Base-by-base conservation (phyloP, 2,888 invertebrate species). In the Amiota communis region DNA sequence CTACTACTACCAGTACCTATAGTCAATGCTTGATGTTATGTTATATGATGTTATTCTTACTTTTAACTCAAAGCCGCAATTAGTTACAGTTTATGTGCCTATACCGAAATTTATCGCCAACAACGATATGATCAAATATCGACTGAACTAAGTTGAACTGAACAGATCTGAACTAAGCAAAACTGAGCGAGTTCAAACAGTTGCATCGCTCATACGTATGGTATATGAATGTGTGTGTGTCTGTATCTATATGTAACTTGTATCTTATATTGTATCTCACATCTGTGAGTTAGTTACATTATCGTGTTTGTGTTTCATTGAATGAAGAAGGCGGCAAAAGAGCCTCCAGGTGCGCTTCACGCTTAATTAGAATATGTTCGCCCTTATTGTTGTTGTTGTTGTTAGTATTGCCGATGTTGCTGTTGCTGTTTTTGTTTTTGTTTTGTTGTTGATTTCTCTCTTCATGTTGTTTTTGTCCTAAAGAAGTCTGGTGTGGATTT, bases 281-380 rank as follows among this genome's bases (percentile, higher is more conserved):
- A 71, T 59, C 61, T 69, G 64, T 70, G 53, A 72, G 63, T 8
- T 63, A 67, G 72, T 73, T 72, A 36, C 36, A 36, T 36, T 36
- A 36, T 36, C 53, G 61, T 75, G 53, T 72, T 71, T 65, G 49
- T 70, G 74, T 68, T 70, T 20, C 59, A 71, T 71, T 72, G 71
- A 74, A 17, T 73, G 75, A 77, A 82, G 82, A 77, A 82, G 82
- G 81, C 80, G 81, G 86, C 83, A 79, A 83, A 79, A 82, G 74
- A 76, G 89, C 88, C 89, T 87, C 89, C 88, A 88, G 88, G 88
- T 89, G 89, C 87, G 88, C 88, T 88, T 88, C 89, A 89, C 86
- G 88, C 84, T 88, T 84, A 84, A 88, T 88, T 85, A 87, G 86
- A 88, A 87, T 87, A 82, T 78, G 77, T 71, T 72, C 76, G 80